A percentile compares a stretch with the other conserved stretches of the same genome.
These are phyloP conservation scores for Tamias sibiricus DNA, from an alignment of 2,113 vertebrate genomes.

Conservation along the genomic window DNA sequence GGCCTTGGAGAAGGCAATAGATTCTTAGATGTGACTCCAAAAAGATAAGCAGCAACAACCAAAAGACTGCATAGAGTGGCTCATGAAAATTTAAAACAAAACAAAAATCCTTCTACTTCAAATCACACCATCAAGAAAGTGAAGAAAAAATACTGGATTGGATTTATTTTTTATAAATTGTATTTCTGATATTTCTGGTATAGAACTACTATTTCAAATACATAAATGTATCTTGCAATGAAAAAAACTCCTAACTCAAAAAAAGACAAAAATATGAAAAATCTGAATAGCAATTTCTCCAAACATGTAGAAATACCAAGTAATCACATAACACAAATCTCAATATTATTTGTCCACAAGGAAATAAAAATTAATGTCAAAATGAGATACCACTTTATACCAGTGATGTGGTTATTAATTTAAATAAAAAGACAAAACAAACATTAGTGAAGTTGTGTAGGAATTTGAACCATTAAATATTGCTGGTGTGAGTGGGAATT, in stretches of 20 bases:
- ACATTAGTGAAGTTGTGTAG: neutral
- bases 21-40: neutral
- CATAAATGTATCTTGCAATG: neutral
- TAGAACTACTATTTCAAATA: neutral
- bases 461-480: neutral
- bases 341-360: neutral
- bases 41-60: neutral
- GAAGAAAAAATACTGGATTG: neutral
- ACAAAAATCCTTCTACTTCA: no score
- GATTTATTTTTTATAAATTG: neutral
- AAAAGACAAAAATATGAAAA: neutral
- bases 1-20: neutral
- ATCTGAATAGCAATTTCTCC: neutral
- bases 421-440: neutral
- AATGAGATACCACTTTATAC: neutral
- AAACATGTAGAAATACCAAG: neutral
- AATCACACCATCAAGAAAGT: no score
- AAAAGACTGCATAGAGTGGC: neutral
- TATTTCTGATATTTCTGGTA: neutral
- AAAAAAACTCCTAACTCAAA: neutral
- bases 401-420: neutral
- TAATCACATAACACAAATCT: neutral
- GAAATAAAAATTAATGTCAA: neutral
- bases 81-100: neutral
- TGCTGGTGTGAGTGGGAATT: neutral